Evolutionary conservation across 1,140 invertebrate genomes (phyloP).

Genomic region (Brachionus sp.): DNA sequence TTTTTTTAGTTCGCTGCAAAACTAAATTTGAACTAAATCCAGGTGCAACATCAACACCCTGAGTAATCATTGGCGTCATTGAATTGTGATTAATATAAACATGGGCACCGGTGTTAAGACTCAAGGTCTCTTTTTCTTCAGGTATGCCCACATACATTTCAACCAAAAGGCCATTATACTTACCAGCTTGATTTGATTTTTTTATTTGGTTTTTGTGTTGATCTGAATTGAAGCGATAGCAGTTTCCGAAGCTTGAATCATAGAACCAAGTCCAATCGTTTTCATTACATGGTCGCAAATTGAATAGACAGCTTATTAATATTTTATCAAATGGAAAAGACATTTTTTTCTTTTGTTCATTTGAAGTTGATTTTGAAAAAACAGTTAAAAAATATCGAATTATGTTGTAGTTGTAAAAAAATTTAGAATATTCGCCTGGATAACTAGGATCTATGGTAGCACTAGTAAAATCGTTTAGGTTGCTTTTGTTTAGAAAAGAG

Average conservation of each 20-base stretch:
- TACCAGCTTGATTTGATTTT: background rate
- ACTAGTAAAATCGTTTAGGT: background rate
- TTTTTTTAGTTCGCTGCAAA: background rate
- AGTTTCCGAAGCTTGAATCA: background rate
- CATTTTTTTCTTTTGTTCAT: conserved; percentile 5
- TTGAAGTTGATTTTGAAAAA: background rate
- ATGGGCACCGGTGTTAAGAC: background rate
- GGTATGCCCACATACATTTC: conserved; percentile 26
- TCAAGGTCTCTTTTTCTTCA: background rate
- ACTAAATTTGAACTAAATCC: background rate
- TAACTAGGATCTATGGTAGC: background rate
- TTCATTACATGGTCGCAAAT: background rate
- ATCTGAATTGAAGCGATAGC: conserved; percentile 19
- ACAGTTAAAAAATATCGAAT: background rate
- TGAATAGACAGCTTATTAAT: conserved; percentile 25
- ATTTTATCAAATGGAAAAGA: background rate
- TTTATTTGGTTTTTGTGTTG: background rate
- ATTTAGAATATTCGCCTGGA: background rate
- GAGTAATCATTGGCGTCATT: background rate
- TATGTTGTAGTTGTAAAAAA: background rate
- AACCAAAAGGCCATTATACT: conserved; percentile 8
- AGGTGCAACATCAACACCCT: background rate
- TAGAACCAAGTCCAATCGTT: background rate
- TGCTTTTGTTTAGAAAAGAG: background rate
- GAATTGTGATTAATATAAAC: background rate